Conservation (phyloP, 2,113 vertebrate species). For the Sylvilagus bachmani region DNA sequence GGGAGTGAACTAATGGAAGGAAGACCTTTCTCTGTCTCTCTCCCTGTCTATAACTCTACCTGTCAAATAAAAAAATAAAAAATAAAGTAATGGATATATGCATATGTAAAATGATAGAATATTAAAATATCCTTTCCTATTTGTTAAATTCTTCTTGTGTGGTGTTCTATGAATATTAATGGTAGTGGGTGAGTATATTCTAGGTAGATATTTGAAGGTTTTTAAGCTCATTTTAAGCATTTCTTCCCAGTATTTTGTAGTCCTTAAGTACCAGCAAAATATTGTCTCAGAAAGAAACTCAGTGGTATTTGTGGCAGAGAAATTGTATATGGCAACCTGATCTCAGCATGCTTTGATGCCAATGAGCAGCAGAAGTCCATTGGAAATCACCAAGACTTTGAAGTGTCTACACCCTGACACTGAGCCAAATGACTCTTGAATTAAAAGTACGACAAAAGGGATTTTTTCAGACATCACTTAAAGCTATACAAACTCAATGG, state of each 20-base stretch:
- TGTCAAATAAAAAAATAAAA: no score
- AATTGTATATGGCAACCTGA: background rate
- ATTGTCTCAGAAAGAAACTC: slow-evolving; percentile 28
- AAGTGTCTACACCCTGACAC: background rate
- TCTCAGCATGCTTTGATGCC: background rate
- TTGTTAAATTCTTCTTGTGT: background rate
- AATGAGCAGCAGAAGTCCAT: background rate
- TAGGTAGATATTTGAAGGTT: background rate
- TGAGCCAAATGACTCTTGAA: background rate
- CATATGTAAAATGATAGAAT: background rate
- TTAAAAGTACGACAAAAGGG: background rate
- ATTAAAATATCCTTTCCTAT: background rate
- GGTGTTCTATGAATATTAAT: background rate
- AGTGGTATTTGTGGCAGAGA: slow-evolving; percentile 12
- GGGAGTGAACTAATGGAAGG: no score
- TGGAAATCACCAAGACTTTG: slow-evolving; percentile 16
- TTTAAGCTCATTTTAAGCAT: background rate
- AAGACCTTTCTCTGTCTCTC: no score
- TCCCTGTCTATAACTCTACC: no score
- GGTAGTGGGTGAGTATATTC: background rate
- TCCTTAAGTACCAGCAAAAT: slow-evolving; percentile 6
- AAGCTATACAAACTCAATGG: background rate
- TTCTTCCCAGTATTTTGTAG: background rate
- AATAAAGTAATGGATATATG: background rate
- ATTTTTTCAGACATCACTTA: background rate